These are phyloP conservation scores for Lampropteryx suffumata DNA, from an alignment of 2,888 invertebrate species.

Conservation along the genomic window DNA sequence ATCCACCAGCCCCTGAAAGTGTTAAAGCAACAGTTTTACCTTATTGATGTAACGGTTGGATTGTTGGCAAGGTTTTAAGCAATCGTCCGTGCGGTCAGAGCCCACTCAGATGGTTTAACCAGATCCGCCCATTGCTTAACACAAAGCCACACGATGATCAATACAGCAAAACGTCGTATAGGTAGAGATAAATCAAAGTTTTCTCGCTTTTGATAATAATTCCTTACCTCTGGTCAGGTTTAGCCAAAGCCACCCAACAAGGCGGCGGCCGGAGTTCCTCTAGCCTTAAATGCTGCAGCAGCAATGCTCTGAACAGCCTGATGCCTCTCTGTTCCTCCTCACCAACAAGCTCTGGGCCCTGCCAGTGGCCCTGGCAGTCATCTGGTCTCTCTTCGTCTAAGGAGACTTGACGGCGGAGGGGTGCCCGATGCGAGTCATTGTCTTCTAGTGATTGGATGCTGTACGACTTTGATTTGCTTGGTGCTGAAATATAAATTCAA, in stretches of 20 bases:
- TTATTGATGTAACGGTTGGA: no score
- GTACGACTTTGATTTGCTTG: conserved; percentile 34
- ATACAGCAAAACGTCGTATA: no score
- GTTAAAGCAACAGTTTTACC: no score
- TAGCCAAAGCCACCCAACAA: conserved; percentile 65
- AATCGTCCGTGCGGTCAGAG: no score
- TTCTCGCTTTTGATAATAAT: no score
- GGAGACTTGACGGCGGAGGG: conserved; percentile 72
- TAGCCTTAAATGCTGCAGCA: conserved; percentile 69
- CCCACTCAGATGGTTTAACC: no score
- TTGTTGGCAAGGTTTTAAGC: no score
- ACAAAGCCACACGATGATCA: no score
- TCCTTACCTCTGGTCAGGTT: conserved; percentile 66
- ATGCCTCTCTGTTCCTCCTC: conserved; percentile 77
- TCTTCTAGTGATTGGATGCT: conserved; percentile 75
- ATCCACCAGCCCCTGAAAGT: conserved; percentile 73
- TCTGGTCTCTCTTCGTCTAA: conserved; percentile 75
- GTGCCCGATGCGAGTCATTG: conserved; percentile 70
- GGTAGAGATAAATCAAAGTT: no score
- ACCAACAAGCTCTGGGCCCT: conserved; percentile 64
- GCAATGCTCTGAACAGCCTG: conserved; percentile 73
- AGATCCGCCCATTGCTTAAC: no score
- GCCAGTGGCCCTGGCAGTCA: conserved; percentile 78
- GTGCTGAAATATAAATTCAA: conserved; percentile 54
- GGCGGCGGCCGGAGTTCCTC: conserved; percentile 72